Evolutionary conservation across 2,888 invertebrate genomes (phyloP).

Genomic region (Leptodirus hochenwartii): DNA sequence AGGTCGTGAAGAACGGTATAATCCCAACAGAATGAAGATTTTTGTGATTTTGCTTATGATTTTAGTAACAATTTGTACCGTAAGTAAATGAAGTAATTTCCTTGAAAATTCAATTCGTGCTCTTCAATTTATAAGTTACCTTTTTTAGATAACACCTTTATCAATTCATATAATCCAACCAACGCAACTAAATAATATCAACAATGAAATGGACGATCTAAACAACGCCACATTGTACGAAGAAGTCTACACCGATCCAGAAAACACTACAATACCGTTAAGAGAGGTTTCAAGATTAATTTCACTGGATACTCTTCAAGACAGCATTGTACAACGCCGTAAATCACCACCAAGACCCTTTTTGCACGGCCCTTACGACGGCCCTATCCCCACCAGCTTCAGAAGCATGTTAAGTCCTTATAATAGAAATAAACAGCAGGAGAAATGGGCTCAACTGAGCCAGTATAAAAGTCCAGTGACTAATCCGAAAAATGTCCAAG

Average conservation of each 20-base stretch:
- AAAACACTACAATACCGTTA: constrained; percentile 5
- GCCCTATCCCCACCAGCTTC: constrained; percentile 18
- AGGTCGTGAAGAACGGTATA: constrained; percentile 11
- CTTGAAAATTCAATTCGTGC: background rate
- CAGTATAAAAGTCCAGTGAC: too few species aligned
- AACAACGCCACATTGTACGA: too few species aligned
- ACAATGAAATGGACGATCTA: too few species aligned
- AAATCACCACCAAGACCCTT: constrained; percentile 17
- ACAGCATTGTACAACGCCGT: background rate
- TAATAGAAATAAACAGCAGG: background rate
- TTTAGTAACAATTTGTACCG: constrained; percentile 14
- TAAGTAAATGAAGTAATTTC: constrained; percentile 13
- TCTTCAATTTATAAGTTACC: constrained; percentile 1
- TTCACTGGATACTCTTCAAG: constrained; percentile 1
- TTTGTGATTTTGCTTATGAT: constrained; percentile 13
- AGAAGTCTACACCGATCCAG: too few species aligned
- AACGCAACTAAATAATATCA: too few species aligned
- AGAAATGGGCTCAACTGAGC: too few species aligned
- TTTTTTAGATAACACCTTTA: constrained; percentile 3
- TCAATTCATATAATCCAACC: background rate
- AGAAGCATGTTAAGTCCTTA: background rate
- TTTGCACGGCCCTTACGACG: constrained; percentile 16
- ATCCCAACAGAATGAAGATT: constrained; percentile 12
- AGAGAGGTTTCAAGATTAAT: too few species aligned
- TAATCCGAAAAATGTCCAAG: constrained; percentile 22